Conservation (phyloP, 53 echinoderm and acorn worm genomes). For the Holothuria leucospilota region DNA sequence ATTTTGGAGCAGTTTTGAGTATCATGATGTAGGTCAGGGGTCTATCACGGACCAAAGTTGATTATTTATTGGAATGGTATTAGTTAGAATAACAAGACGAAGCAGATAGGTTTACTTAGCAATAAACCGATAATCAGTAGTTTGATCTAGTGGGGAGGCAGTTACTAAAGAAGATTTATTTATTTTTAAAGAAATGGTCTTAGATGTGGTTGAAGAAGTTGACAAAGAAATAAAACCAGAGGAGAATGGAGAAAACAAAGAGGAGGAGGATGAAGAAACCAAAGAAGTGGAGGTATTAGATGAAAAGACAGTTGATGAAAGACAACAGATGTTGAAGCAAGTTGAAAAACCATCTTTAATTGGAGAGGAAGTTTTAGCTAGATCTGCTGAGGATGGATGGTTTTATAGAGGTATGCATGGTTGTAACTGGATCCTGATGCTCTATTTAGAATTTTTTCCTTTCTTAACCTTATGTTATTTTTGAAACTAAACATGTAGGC, state of each 20-base stretch:
- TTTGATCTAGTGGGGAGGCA: not conserved
- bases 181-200: constrained; percentile 9
- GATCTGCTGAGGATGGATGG: constrained; percentile 90
- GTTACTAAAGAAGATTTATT: not conserved
- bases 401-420: constrained; percentile 77
- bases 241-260: constrained; percentile 19
- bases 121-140: no score
- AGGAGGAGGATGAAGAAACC: constrained; percentile 21
- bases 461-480: not conserved
- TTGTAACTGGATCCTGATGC: not conserved
- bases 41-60: no score
- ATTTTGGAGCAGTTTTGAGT: no score
- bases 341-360: constrained; percentile 43
- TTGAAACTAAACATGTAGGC: no score
- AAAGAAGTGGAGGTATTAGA: not conserved
- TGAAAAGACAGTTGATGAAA: constrained; percentile 23
- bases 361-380: constrained; percentile 87
- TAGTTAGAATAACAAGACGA: no score
- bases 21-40: no score
- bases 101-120: no score
- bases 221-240: not conserved
- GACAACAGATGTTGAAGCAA: constrained; percentile 12
- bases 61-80: no score
- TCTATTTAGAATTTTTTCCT: not conserved
- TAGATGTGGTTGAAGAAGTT: not conserved